Base-by-base conservation (phyloP, 2,113 vertebrate species). In the Alligator sinensis region DNA sequence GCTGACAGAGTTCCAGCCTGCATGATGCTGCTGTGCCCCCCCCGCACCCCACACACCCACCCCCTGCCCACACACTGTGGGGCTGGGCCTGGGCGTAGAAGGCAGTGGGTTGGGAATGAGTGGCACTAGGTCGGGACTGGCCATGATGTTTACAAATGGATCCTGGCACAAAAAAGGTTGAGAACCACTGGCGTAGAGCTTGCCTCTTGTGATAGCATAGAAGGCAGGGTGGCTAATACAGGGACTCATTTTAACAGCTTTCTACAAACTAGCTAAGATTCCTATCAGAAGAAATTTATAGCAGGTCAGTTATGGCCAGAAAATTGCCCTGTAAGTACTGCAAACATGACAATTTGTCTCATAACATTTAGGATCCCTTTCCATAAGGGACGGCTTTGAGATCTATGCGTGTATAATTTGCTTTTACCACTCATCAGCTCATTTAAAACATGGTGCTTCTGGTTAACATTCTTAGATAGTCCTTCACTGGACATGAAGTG, bases 381-480 rank as follows among this genome's bases (percentile, higher is more conserved):
- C 11, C 18, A 22, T 38, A 1, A 66, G 16, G 19, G 89, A 79
- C 6, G 63, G 58, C 14, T 74, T 87, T 22, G 72, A 80, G 17
- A 1, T 27, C 89, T 91, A 47, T 63, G 55, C 90, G 14, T 66
- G 55, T n/a, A 89, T 94, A 82, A 80, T 70, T 18, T 80, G 57
- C 38, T 83, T 82, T 91, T 86, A 94, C 13, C 14, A 92, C 30
- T 60, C 87, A 64, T 15, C 25, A 64, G 21, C 16, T 5, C 22
- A 82, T 8, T 68, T 11, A 9, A 78, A 91, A 91, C 91, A 1
- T 17, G 82, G 34, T 22, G 38, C 74, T 91, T 84, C 63, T 59
- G 3, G 47, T 91, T 85, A 57, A 22, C 74, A 57, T 34, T 93
- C 28, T 16, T 82, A 88, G 86, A 91, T 85, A 76, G 80, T 75